Percentiles rank a stretch among this genome's conserved stretches.
Conservation (phyloP, 2,888 invertebrate genomes). For the Tetragnatha montana region DNA sequence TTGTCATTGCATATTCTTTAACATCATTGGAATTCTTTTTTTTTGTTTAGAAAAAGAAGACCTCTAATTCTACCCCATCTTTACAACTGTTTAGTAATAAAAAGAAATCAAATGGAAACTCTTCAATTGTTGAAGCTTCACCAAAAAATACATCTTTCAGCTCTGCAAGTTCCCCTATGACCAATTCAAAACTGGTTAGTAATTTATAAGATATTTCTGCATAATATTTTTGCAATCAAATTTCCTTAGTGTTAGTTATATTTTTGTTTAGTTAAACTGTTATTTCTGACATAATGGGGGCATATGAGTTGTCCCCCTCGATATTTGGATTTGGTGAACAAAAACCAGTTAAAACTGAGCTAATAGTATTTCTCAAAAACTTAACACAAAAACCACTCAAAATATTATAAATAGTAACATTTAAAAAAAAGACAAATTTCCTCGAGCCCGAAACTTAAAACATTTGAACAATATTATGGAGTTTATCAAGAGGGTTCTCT, state of each 20-base stretch:
- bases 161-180: neutral
- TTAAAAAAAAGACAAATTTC: too few relatives aligned
- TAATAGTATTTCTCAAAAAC: too few relatives aligned
- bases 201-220: neutral
- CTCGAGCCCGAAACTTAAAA: too few relatives aligned
- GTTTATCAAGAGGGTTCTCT: too few relatives aligned
- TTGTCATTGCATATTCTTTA: conserved; percentile 2
- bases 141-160: neutral
- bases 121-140: neutral
- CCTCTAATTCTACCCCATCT: neutral
- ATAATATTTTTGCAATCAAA: neutral
- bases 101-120: conserved; percentile 4
- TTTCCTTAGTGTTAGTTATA: neutral
- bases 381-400: too few relatives aligned
- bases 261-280: neutral
- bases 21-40: neutral
- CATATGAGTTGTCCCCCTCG: too few relatives aligned
- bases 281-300: too few relatives aligned
- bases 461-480: too few relatives aligned
- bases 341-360: too few relatives aligned
- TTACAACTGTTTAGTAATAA: conserved; percentile 14
- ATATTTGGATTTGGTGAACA: too few relatives aligned
- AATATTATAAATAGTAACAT: too few relatives aligned
- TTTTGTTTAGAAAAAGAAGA: conserved; percentile 2
- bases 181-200: conserved; percentile 24